Evolutionary conservation across 2,888 invertebrate genomes (phyloP), one percentile per base, ranked within the genome.

Genomic region (Lasius fuliginosus): DNA sequence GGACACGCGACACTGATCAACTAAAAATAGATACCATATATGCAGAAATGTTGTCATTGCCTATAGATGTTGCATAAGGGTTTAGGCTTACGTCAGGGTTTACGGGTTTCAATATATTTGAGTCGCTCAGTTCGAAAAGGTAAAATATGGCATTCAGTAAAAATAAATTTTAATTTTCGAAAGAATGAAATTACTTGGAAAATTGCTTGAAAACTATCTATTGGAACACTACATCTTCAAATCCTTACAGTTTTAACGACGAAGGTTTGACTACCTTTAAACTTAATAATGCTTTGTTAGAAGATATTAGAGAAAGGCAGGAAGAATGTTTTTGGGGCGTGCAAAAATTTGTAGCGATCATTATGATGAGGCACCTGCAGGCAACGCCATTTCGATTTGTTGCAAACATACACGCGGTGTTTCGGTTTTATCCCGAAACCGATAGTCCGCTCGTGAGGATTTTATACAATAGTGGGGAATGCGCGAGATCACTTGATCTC

Each of bases 401-500:
- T 60, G 81, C 76, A 65, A 64, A 85, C 83, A 68, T 71, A 82
- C 62, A 15, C 62, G 42, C 69, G 67, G 49, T 64, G 86, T 85
- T 36, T 36, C 36, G 36, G 53, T 53, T 53, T 53, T 18, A 87
- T 85, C 82, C 77, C 23, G 60, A 81, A 84, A 89, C 85, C 90
- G 88, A 89, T 89, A 85, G 85, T 75, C 62, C 67, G 83, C 62
- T 85, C 89, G 87, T 88, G 90, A 89, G 83, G 85, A 90, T 90
- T 90, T 90, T 90, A 81, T 81, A 65, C 73, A 86, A 86, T 83
- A 40, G 81, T 27, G 36, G 62, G 67, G 76, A 73, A 87, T 62
- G 64, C n/a, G 79, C 27, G 65, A 67, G 79, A 86, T 88, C 82
- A 58, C 68, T 81, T 76, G 84, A 85, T 90, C 86, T 58, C 75